These are phyloP conservation scores for Stratiolaelaps scimitus DNA, from an alignment of 1,140 invertebrate genomes.

Conservation along the genomic window DNA sequence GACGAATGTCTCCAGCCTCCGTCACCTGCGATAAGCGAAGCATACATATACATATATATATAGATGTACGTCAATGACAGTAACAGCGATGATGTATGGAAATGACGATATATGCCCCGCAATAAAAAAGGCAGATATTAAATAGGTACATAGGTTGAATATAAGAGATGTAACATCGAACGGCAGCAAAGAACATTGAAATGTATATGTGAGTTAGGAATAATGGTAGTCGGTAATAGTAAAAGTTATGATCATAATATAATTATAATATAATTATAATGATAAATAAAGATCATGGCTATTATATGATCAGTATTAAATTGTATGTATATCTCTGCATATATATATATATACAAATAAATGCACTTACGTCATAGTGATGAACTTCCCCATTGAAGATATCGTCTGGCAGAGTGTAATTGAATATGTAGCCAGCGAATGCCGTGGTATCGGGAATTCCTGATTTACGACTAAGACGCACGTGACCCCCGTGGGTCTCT, in stretches of 20 bases:
- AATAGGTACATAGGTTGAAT: no score
- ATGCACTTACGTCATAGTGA: constrained; percentile 42
- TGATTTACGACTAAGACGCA: constrained; percentile 16
- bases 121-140: not conserved
- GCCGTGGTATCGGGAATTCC: constrained; percentile 42
- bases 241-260: no score
- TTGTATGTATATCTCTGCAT: no score
- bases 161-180: no score
- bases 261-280: no score
- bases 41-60: constrained; percentile 18
- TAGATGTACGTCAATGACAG: not conserved
- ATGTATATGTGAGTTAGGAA: no score
- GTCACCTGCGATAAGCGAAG: constrained; percentile 39
- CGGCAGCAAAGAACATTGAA: no score
- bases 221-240: no score
- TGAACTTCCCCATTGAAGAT: constrained; percentile 43
- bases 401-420: constrained; percentile 43
- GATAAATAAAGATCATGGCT: no score
- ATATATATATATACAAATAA: no score
- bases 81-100: not conserved
- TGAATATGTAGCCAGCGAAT: constrained; percentile 43
- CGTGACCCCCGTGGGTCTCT: constrained; percentile 14
- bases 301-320: no score
- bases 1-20: constrained; percentile 38
- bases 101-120: constrained; percentile 23